Base-by-base conservation (phyloP, 2,113 vertebrate species). In the Vanacampus margaritifer region DNA sequence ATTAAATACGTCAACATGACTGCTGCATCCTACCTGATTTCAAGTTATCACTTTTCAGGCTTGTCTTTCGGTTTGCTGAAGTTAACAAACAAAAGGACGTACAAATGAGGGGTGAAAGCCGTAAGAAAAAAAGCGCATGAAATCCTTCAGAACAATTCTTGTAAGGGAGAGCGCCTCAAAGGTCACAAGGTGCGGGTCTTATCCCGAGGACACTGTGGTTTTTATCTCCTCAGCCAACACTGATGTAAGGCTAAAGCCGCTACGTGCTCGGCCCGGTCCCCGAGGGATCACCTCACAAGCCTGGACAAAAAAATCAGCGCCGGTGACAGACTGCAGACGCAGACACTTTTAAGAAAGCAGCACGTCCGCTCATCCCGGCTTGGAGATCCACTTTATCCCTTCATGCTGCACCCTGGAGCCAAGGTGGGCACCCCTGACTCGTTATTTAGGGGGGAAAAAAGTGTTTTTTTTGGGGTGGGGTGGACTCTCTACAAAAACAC, bases 141-240 rank as follows among this genome's bases (percentile, higher is more conserved):
- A 72, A 69, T 70, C 59, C 26, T 53, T 4, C 6, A 37, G 71
- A 53, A 1, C n/a, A 59, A 57, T 17, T 57, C 54, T 57, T 17
- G 54, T 57, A 57, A 32, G 54, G 26, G 26, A 32, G 26, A 66
- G 56, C 57, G 50, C 64, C 50, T 39, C 48, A 13, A 48, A 69
- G 76, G 79, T 83, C 80, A 56, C 28, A 35, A 76, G 77, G 71
- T 74, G 35, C 50, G 2, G 26, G 43, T 62, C 64, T 61, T 56
- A 19, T 11, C 61, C 60, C 77, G 57, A 65, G 43, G 6, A 68
- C 61, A 4, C 32, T 19, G 68, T 69, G 51, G 50, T 54, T 74
- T 84, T 81, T 61, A 79, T 82, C 84, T 75, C 66, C 51, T 69
- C 66, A 28, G 53, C 64, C 64, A 41, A 24, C 46, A 58, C 48